phyloP scores from a whole-genome alignment of 2,113 vertebrate species.

The Agelaius tricolor region DNA sequence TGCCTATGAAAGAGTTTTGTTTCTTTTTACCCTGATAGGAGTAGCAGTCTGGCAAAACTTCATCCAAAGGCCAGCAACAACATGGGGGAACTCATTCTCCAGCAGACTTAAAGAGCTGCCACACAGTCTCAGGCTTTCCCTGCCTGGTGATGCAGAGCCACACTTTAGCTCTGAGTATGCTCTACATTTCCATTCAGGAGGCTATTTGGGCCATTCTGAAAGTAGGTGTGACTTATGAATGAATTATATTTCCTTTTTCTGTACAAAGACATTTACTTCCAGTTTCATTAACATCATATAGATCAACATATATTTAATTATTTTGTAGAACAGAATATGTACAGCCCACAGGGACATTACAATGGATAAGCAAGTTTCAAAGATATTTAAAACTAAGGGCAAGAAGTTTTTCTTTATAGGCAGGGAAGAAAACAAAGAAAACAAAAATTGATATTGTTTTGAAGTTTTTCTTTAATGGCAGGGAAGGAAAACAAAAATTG shows the following conservation, averaged over 20 bases:
- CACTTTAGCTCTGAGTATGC: rapidly evolving
- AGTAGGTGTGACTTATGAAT: not conserved
- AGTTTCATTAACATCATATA: not conserved
- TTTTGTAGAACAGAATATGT: not conserved
- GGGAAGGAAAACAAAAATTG: not conserved
- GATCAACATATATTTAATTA: not conserved
- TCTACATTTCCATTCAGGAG: not conserved
- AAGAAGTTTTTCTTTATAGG: not conserved
- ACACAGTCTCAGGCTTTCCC: rapidly evolving
- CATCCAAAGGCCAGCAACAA: not conserved
- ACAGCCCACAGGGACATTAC: not conserved
- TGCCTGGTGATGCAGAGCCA: not conserved
- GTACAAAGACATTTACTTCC: not conserved
- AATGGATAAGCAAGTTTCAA: not conserved
- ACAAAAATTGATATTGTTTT: not conserved
- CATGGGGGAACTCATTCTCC: not conserved
- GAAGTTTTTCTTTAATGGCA: not conserved
- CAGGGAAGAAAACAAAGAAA: not conserved
- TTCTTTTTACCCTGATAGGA: not conserved
- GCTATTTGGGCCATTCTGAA: not conserved
- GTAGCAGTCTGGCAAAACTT: not conserved
- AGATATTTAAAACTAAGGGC: not conserved
- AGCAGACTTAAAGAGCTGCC: not conserved
- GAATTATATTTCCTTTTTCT: not conserved
- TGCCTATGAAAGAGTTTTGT: not conserved